Percentiles rank a stretch among this genome's conserved stretches.
Evolutionary conservation across 2,113 vertebrate species (phyloP).

Genomic region (Syngnathus floridae): DNA sequence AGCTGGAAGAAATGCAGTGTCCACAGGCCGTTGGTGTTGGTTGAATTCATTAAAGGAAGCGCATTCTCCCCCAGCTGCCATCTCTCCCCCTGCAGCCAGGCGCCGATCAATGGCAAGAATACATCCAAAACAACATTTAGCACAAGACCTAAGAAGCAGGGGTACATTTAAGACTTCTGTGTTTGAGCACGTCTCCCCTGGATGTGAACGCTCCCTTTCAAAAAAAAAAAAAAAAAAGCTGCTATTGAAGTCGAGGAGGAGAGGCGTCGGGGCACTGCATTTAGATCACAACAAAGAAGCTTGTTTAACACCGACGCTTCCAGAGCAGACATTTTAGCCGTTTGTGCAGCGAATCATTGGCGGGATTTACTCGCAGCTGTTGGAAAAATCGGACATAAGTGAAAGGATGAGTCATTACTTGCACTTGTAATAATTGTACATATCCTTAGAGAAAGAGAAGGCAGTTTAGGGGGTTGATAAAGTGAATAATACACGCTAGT

Average conservation of each 20-base stretch:
- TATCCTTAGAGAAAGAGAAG: conserved; percentile 5
- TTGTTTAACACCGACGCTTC: conserved; percentile 44
- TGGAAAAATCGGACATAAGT: background rate
- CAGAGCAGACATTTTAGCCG: conserved; percentile 37
- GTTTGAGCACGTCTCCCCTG: conserved; percentile 61
- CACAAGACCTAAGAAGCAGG: conserved; percentile 69
- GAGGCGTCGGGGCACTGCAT: conserved; percentile 49
- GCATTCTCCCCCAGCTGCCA: conserved; percentile 69
- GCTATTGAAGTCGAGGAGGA: conserved; percentile 46
- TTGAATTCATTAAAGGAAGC: conserved; percentile 74
- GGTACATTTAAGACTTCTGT: conserved; percentile 69
- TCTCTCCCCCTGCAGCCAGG: conserved; percentile 73
- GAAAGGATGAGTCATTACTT: conserved; percentile 18
- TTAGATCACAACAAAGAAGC: conserved; percentile 54
- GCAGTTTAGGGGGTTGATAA: background rate
- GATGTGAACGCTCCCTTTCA: conserved; percentile 42
- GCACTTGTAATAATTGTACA: conserved; percentile 7
- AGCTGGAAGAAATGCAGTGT: conserved; percentile 58
- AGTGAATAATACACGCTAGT: conserved; percentile 1
- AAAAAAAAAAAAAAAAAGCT: conserved; percentile 39
- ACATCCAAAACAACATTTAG: conserved; percentile 77
- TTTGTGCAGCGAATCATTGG: background rate
- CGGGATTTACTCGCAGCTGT: background rate
- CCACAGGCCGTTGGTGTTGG: conserved; percentile 70
- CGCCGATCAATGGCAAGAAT: conserved; percentile 74